Evolutionary conservation across 1,140 invertebrate genomes (phyloP), one percentile per base, ranked within the genome.

Genomic region (Hormaphis cornu): DNA sequence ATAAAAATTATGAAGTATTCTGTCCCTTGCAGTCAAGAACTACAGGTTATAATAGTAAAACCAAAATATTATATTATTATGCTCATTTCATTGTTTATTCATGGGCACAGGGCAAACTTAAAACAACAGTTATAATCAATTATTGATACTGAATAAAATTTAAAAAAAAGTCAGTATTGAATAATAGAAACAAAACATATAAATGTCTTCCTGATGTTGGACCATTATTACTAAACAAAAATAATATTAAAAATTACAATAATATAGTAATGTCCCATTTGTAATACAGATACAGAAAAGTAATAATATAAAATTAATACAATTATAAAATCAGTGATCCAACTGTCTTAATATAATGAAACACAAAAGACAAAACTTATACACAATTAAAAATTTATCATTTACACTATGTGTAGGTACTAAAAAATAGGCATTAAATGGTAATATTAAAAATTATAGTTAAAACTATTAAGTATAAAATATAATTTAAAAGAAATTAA

Each of bases 291-390:
- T n/a, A n/a, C n/a, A 40, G 20, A 40, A 24, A 58, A 37, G 40
- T 37, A 58, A 37, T 37, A 56, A 56, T 28, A 54, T 26, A 54
- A 33, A 30, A 18, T 53, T 30, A 18, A 26, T 28, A 28, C n/a
- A n/a, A 28, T 10, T 30, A 26, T 35, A 35, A 35, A 18, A 56
- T 56, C 20, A 37, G 33, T 37, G n/a, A n/a, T n/a, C n/a, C n/a
- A n/a, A n/a, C n/a, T n/a, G 7, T 14, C 18, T 56, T 14, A 37
- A 16, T 37, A 37, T 24, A 58, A 24, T 50, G 33, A 56, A 58
- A 58, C 54, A 58, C 14, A 58, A 24, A 40, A 58, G 14, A n/a
- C 54, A 58, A 58, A 20, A 40, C 20, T 40, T 58, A 58, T 7
- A 16, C 37, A n/a, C 2, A 54, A 18, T 18, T 18, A 30, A 26